phyloP scores from a whole-genome alignment of 2,888 invertebrate genomes.

The Aleiodes testaceus region DNA sequence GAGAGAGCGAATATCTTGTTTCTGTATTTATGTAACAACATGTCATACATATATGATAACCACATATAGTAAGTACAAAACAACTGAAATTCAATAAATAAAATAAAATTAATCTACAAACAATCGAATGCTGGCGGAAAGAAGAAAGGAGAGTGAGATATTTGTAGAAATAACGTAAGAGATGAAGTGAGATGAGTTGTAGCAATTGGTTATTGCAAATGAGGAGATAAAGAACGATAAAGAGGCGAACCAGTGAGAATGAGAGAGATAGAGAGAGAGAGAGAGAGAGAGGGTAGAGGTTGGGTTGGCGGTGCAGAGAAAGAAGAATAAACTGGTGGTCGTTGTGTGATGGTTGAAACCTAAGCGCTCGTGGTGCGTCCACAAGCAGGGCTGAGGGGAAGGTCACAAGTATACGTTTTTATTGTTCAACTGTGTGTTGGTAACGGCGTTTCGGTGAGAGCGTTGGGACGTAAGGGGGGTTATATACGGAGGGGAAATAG shows the following conservation, averaged over 20 bases:
- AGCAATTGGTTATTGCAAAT: slow-evolving; percentile 16
- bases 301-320: slow-evolving; percentile 59
- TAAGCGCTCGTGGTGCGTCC: slow-evolving; percentile 47
- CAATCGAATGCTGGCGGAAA: slow-evolving; percentile 27
- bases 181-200: slow-evolving; percentile 6
- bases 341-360: slow-evolving; percentile 51
- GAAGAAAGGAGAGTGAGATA: slow-evolving; percentile 43
- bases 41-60: no score
- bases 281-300: slow-evolving; percentile 46
- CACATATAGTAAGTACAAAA: no score
- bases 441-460: slow-evolving; percentile 28
- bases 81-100: background rate
- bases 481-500: slow-evolving; percentile 15
- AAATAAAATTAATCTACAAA: background rate
- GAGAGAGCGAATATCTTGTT: no score
- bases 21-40: no score
- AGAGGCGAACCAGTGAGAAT: background rate
- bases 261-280: slow-evolving; percentile 41
- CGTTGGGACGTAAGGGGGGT: slow-evolving; percentile 11
- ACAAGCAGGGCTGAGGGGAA: slow-evolving; percentile 14
- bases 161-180: slow-evolving; percentile 39
- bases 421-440: slow-evolving; percentile 10
- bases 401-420: background rate
- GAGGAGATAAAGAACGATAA: slow-evolving; percentile 29
- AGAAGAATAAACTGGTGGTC: slow-evolving; percentile 65